These are phyloP conservation scores for Bembecia ichneumoniformis DNA, from an alignment of 2,888 invertebrate genomes.

Conservation along the genomic window DNA sequence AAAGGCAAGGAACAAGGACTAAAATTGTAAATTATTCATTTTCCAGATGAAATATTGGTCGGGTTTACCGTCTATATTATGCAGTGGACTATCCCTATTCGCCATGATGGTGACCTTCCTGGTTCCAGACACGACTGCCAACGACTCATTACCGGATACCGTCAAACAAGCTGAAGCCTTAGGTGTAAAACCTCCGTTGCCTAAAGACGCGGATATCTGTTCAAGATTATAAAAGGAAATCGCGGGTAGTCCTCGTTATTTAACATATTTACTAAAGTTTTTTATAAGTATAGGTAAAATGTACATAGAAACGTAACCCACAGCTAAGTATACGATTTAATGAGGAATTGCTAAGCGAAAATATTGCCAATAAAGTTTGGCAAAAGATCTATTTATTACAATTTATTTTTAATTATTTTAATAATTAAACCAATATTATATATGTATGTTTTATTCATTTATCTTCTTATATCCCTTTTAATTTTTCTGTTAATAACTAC, in stretches of 20 bases:
- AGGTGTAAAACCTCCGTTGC: slow-evolving; percentile 19
- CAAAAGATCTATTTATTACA: too few relatives aligned
- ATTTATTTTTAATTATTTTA: too few relatives aligned
- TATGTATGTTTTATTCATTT: too few relatives aligned
- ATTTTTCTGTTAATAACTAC: too few relatives aligned
- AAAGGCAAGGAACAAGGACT: too few relatives aligned
- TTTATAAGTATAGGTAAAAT: too few relatives aligned
- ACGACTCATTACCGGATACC: slow-evolving; percentile 43
- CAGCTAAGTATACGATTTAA: too few relatives aligned
- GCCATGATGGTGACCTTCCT: slow-evolving; percentile 42
- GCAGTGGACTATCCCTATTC: slow-evolving; percentile 35
- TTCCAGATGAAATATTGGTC: slow-evolving; percentile 46
- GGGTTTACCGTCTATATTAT: slow-evolving; percentile 46
- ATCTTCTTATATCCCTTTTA: too few relatives aligned
- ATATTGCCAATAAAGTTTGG: too few relatives aligned
- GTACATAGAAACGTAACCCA: too few relatives aligned
- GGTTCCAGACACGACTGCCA: slow-evolving; percentile 39
- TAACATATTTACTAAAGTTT: neutral
- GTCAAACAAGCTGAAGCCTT: slow-evolving; percentile 45
- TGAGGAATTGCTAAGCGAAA: too few relatives aligned
- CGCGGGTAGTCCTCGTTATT: neutral
- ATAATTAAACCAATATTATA: too few relatives aligned
- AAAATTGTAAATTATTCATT: neutral
- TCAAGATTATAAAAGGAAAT: neutral
- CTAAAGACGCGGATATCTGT: slow-evolving; percentile 3